A percentile compares a stretch with the other conserved stretches of the same genome.
Evolutionary conservation across 1,140 invertebrate genomes (phyloP).

Genomic region (Drosophila pachea): DNA sequence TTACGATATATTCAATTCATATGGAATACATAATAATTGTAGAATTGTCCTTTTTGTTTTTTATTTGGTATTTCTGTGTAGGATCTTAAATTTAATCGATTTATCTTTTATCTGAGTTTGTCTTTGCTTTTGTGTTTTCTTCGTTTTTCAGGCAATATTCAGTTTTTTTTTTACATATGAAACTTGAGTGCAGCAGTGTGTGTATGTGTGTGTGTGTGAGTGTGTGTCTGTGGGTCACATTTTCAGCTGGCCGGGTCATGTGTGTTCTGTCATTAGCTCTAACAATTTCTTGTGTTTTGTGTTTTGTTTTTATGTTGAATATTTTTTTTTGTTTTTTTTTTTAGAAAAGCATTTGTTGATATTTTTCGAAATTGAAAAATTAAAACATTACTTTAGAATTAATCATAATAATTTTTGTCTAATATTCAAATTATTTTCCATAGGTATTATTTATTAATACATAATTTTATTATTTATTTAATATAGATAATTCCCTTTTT

Average conservation of each 20-base stretch:
- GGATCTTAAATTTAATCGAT: slow-evolving; percentile 59
- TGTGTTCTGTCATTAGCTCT: neutral
- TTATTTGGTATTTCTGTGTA: slow-evolving; percentile 13
- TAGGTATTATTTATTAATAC: slow-evolving; percentile 57
- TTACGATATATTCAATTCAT: slow-evolving; percentile 62
- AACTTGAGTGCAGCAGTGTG: slow-evolving; percentile 8
- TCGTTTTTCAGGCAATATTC: slow-evolving; percentile 1
- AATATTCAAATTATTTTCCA: slow-evolving; percentile 70
- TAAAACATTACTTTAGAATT: slow-evolving; percentile 64
- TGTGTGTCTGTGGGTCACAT: slow-evolving; percentile 11
- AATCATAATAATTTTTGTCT: slow-evolving; percentile 72
- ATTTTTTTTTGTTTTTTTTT: slow-evolving; percentile 24
- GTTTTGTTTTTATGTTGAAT: slow-evolving; percentile 47
- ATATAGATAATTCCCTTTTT: slow-evolving; percentile 37
- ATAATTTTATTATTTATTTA: slow-evolving; percentile 47
- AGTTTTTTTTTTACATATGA: slow-evolving; percentile 39
- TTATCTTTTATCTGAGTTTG: slow-evolving; percentile 27
- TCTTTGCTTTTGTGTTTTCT: slow-evolving; percentile 29
- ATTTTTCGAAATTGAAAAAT: slow-evolving; percentile 54
- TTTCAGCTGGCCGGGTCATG: slow-evolving; percentile 26
- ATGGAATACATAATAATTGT: slow-evolving; percentile 68
- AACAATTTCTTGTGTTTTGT: slow-evolving; percentile 7
- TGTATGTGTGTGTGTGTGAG: neutral
- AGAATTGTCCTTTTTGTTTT: slow-evolving; percentile 43
- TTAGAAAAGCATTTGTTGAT: slow-evolving; percentile 51